Conservation (phyloP, 2,888 invertebrate species). For the Phanerotoma sp. region DNA sequence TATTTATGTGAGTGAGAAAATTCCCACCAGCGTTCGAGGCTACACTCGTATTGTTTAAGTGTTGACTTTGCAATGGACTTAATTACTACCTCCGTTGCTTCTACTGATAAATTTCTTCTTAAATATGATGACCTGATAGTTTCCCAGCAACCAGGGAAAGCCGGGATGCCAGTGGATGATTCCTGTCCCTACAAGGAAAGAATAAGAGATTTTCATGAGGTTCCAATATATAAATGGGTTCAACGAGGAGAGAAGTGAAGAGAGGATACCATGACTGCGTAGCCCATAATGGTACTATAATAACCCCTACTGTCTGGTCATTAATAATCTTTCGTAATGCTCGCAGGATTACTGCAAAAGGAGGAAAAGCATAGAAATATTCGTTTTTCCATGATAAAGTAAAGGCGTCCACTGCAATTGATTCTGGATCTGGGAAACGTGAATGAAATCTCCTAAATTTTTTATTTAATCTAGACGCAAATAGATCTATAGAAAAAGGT, state of each 20-base stretch:
- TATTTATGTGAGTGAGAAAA: constrained; percentile 21
- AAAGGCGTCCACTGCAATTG: constrained; percentile 20
- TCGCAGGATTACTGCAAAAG: constrained; percentile 18
- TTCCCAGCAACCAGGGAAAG: constrained; percentile 19
- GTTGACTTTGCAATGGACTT: constrained; percentile 31
- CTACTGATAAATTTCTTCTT: constrained; percentile 7
- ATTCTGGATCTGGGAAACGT: constrained; percentile 20
- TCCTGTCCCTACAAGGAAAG: constrained; percentile 10
- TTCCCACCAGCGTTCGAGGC: constrained; percentile 32
- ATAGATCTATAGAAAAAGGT: constrained; percentile 21
- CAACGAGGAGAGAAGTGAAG: neutral
- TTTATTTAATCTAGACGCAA: constrained; percentile 26
- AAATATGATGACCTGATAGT: constrained; percentile 19
- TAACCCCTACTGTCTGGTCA: constrained; percentile 20
- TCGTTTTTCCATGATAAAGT: constrained; percentile 23
- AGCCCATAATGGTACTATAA: constrained; percentile 27
- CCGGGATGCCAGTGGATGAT: constrained; percentile 10
- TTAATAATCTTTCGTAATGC: constrained; percentile 21
- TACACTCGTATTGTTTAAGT: constrained; percentile 31
- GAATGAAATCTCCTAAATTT: constrained; percentile 29
- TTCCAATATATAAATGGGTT: neutral
- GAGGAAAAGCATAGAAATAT: constrained; percentile 30
- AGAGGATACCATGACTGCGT: constrained; percentile 29
- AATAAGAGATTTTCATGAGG: neutral
- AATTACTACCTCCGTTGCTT: constrained; percentile 26